Conservation (phyloP, 2,113 vertebrate species). For the Sminthopsis crassicaudata region DNA sequence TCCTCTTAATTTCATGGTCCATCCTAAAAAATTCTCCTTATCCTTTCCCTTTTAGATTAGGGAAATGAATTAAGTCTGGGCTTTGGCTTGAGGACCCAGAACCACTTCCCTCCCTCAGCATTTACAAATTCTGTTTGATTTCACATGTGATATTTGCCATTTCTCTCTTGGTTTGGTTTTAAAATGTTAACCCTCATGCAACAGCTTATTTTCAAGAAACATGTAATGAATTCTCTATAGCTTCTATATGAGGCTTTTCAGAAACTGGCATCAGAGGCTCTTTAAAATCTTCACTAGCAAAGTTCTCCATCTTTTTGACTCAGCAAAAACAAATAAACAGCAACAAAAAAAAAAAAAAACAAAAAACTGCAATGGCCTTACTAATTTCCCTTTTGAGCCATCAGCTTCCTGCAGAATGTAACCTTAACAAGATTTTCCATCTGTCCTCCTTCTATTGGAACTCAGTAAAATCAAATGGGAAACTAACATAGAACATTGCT, state of each 20-base stretch:
- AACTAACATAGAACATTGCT: not conserved
- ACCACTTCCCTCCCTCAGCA: not conserved
- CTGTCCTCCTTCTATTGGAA: constrained; percentile 20
- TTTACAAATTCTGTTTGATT: not conserved
- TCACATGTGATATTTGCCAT: not conserved
- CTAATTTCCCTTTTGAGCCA: not conserved
- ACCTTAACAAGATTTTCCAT: constrained; percentile 3
- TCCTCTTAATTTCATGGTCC: constrained; percentile 9
- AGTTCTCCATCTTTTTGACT: constrained; percentile 21
- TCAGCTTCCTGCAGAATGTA: not conserved
- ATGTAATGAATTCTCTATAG: not conserved
- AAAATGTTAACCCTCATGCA: not conserved
- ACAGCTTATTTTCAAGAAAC: not conserved
- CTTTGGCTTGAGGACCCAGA: not conserved
- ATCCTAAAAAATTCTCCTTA: not conserved
- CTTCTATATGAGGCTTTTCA: not conserved
- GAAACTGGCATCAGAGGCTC: not conserved
- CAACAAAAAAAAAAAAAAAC: no score
- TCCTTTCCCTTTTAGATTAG: not conserved
- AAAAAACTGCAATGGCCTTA: not conserved
- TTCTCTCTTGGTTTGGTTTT: not conserved
- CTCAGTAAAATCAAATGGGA: not conserved
- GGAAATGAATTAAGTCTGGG: not conserved
- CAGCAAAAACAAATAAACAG: not conserved
- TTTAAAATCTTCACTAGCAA: constrained; percentile 26